Base-by-base conservation (phyloP, 2,797 vertebrate species). In the Centropyge bicolor region DNA sequence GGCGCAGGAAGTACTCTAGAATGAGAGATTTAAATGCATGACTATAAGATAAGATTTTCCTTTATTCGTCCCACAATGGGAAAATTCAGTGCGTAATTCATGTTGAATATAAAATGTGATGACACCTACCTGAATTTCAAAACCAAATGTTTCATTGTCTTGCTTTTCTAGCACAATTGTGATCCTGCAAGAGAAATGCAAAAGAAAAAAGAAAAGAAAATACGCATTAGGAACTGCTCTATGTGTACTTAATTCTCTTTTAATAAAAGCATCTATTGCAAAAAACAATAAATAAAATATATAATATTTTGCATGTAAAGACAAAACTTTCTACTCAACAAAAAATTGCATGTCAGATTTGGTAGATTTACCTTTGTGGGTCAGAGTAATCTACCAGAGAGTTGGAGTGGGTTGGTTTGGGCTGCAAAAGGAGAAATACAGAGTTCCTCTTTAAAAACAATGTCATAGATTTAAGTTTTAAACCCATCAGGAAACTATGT, bases 131-230 rank as follows among this genome's bases (percentile, higher is more conserved):
- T 99, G 97, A 91, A 99, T 97, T 93, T 99, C 97, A 95, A 99
- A 99, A 72, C 98, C 98, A 92, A 97, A 99, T 0, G 92, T 92
- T 92, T 97, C 97, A 84, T 97, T 99, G 82, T 99, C 97, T 83
- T 97, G 96, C 85, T 99, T 99, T 77, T 97, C 81, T 78, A 96
- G 78, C 8, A 82, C 51, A 70, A 95, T 70, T 17, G 75, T 88
- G 48, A 77, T 95, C 84, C 96, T 96, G 79, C 68, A 73, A 74
- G 6, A 82, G 48, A 48, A 55, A 62, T 16, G 31, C 6, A 66
- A 51, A 5, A n/a, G n/a, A 57, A 70, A 72, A n/a, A 5, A 64
- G n/a, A 62, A 65, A 27, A 45, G 43, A 8, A 38, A 19, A 31
- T 31, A 52, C 43, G 24, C 24, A 36, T 27, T 22, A 62, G 36